These are phyloP conservation scores for Diaperis boleti DNA, from an alignment of 2,888 invertebrate genomes.

Conservation along the genomic window DNA sequence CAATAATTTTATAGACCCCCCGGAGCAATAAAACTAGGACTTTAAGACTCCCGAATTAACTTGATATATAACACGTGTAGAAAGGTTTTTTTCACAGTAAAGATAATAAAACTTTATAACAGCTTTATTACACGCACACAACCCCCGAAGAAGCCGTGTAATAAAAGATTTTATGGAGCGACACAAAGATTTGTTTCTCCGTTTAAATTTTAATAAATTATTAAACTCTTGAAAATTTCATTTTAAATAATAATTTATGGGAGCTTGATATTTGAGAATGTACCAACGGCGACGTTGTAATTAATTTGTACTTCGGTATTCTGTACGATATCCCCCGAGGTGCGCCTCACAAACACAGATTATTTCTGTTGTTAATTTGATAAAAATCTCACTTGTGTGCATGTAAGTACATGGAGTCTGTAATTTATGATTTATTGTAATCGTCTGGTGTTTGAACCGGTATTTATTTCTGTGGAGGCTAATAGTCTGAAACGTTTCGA, in stretches of 20 bases:
- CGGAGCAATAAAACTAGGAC: conserved; percentile 13
- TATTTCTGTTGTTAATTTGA: conserved; percentile 36
- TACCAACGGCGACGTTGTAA: conserved; percentile 23
- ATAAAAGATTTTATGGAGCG: conserved; percentile 24
- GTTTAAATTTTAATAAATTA: conserved; percentile 5
- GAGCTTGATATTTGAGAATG: conserved; percentile 19
- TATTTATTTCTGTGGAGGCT: background rate
- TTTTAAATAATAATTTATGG: background rate
- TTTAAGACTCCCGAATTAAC: conserved; percentile 17
- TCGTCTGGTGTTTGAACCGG: conserved; percentile 10
- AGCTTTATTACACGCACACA: conserved; percentile 22
- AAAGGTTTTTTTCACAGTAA: conserved; percentile 7
- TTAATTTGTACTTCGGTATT: conserved; percentile 33
- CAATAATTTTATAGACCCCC: conserved; percentile 31
- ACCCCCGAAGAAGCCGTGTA: conserved; percentile 31
- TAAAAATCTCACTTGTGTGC: conserved; percentile 32
- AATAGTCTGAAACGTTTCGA: background rate
- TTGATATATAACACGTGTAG: conserved; percentile 7
- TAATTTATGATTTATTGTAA: conserved; percentile 32
- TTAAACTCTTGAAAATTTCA: conserved; percentile 9
- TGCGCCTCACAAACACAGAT: conserved; percentile 37
- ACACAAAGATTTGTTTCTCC: conserved; percentile 4
- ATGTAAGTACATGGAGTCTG: conserved; percentile 10
- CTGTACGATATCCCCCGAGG: conserved; percentile 27
- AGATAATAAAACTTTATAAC: conserved; percentile 21